Conservation (phyloP, 2,797 vertebrate genomes). For the Myripristis jacobus region DNA sequence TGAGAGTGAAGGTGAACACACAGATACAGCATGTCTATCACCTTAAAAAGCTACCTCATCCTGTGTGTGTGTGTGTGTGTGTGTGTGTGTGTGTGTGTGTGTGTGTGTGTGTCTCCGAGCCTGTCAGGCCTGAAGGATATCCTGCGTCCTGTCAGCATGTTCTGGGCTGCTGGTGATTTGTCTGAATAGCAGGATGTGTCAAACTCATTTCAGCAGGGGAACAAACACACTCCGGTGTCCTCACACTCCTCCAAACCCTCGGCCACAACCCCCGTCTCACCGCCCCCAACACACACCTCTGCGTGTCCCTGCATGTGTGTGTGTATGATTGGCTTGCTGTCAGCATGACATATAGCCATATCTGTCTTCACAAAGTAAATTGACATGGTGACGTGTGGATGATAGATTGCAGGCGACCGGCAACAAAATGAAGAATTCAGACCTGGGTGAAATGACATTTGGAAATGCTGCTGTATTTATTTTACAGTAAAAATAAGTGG, state of each 20-base stretch:
- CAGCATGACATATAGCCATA: constrained; percentile 10
- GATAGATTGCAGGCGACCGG: neutral
- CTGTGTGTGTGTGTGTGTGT: too few relatives aligned
- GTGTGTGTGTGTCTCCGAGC: neutral
- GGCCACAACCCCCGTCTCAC: constrained; percentile 9
- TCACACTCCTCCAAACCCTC: constrained; percentile 8
- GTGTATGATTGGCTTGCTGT: constrained; percentile 5
- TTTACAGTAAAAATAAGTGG: too few relatives aligned
- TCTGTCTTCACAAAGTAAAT: neutral
- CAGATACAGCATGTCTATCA: neutral
- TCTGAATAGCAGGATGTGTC: constrained; percentile 63
- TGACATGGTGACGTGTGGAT: constrained; percentile 4
- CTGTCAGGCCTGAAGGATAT: constrained; percentile 25
- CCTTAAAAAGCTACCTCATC: too few relatives aligned
- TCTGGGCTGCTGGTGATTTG: constrained; percentile 42
- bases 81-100: too few relatives aligned
- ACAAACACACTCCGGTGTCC: constrained; percentile 32
- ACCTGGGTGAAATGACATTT: too few relatives aligned
- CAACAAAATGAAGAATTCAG: too few relatives aligned
- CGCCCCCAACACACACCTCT: constrained; percentile 19
- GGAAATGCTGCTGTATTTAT: too few relatives aligned
- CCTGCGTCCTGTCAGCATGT: constrained; percentile 54
- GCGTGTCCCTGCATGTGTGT: neutral
- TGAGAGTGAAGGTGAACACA: neutral
- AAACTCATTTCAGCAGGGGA: constrained; percentile 38